Evolutionary conservation across 2,113 vertebrate genomes (phyloP).

Genomic region (Melospiza georgiana): DNA sequence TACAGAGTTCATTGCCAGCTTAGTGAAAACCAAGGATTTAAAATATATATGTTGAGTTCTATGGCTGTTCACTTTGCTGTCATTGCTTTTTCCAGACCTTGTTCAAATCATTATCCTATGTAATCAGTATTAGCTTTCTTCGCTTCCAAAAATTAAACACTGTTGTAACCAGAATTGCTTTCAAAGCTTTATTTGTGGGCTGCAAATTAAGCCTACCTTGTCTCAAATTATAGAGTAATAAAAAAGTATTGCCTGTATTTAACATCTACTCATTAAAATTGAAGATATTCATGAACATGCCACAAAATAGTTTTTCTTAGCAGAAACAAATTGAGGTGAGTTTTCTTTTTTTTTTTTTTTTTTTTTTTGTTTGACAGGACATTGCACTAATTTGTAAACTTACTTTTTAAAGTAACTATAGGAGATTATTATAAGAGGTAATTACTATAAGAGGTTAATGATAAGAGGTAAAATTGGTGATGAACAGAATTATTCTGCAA

Average conservation of each 20-base stretch:
- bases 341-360: background rate
- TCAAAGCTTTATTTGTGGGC: background rate
- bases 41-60: background rate
- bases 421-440: background rate
- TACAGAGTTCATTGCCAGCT: background rate
- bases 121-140: background rate
- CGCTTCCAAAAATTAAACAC: background rate
- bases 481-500: background rate
- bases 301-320: background rate
- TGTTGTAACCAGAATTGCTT: background rate
- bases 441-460: background rate
- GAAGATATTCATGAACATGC: background rate
- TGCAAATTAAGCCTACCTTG: background rate
- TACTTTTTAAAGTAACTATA: background rate
- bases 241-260: background rate
- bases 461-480: background rate
- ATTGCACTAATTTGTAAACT: background rate
- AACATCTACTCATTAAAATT: background rate
- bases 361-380: background rate
- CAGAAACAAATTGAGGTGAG: background rate
- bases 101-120: background rate
- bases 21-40: background rate
- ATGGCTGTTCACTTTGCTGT: accelerated
- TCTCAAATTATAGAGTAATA: background rate
- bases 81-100: background rate